These are phyloP conservation scores for Ennomos quercinarius DNA, from an alignment of 2,888 invertebrate genomes.

Conservation along the genomic window DNA sequence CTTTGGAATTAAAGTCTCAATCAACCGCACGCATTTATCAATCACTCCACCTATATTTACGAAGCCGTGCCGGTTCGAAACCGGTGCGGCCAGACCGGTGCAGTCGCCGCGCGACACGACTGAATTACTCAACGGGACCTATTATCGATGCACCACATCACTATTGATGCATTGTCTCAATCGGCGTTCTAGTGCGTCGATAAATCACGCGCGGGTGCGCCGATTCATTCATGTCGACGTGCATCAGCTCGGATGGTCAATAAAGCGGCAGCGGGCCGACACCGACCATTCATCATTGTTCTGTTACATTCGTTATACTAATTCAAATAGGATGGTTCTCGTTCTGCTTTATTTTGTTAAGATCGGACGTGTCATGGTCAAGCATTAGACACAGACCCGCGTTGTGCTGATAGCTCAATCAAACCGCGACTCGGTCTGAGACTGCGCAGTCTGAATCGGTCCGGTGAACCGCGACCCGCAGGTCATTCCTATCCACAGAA, in stretches of 20 bases:
- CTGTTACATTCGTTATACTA: conserved; percentile 39
- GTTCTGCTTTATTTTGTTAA: conserved; percentile 29
- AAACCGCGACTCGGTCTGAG: conserved; percentile 35
- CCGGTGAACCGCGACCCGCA: conserved; percentile 57
- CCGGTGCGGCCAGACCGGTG: conserved; percentile 50
- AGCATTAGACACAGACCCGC: conserved; percentile 25
- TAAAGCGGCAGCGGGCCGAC: conserved; percentile 36
- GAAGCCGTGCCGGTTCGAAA: conserved; percentile 44
- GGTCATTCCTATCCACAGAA: conserved; percentile 45
- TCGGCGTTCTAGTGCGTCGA: conserved; percentile 44
- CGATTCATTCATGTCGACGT: conserved; percentile 55
- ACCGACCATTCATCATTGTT: conserved; percentile 47
- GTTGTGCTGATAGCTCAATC: conserved; percentile 52
- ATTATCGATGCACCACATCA: conserved; percentile 67
- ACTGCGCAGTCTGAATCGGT: conserved; percentile 45
- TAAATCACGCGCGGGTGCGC: conserved; percentile 45
- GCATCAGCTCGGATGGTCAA: conserved; percentile 36
- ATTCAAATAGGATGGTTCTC: conserved; percentile 31
- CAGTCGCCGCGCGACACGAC: conserved; percentile 49
- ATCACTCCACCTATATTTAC: conserved; percentile 59
- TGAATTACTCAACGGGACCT: conserved; percentile 66
- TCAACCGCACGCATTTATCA: conserved; percentile 68
- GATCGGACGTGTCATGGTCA: conserved; percentile 36
- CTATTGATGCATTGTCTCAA: conserved; percentile 70
- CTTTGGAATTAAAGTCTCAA: conserved; percentile 68